Base-by-base conservation (phyloP, 2,113 vertebrate species). In the Burhinus bistriatus region DNA sequence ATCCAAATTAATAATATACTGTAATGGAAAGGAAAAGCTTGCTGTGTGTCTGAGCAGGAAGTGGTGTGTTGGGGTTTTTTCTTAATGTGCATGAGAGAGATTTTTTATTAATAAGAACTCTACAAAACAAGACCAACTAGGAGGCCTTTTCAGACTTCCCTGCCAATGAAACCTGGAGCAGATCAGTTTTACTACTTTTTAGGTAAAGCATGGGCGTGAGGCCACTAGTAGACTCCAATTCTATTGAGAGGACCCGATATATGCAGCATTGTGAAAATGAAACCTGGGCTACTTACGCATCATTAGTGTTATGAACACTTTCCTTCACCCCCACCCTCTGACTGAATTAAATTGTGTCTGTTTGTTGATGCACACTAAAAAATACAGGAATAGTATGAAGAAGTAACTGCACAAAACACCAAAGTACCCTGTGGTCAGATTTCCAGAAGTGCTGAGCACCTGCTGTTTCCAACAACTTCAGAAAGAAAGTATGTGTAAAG, bases 1-100 rank as follows among this genome's bases (percentile, higher is more conserved):
- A 97, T 91, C 91, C 38, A 94, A 94, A 97, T 95, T 84, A 97
- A 91, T 83, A 91, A 93, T 72, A 66, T 30, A 73, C n/a, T 72
- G 25, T 91, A 93, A 93, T 34, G 69, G 85, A 95, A 95, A 92
- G 93, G 72, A 71, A 83, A 94, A 94, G 73, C 95, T 90, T 89
- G 59, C 62, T 71, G 10, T 73, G 58, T 93, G 65, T 32, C 12
- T 12, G 76, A 84, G 51, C 86, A 90, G 76, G 71, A 47, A 86
- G 85, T 68, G 75, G 26, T 27, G 9, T 34, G 51, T 49, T 68
- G 40, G 14, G 9, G 0, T 2, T 44, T 36, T 42, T 76, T 83
- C 72, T 96, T 93, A 86, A 96, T 71, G 88, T 71, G 52, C 62
- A 71, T 3, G 18, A 92, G 25, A 83, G 49, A 45, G 73, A 88